These are phyloP conservation scores for Seriola rivoliana DNA, from an alignment of 2,113 vertebrate genomes.

Conservation along the genomic window DNA sequence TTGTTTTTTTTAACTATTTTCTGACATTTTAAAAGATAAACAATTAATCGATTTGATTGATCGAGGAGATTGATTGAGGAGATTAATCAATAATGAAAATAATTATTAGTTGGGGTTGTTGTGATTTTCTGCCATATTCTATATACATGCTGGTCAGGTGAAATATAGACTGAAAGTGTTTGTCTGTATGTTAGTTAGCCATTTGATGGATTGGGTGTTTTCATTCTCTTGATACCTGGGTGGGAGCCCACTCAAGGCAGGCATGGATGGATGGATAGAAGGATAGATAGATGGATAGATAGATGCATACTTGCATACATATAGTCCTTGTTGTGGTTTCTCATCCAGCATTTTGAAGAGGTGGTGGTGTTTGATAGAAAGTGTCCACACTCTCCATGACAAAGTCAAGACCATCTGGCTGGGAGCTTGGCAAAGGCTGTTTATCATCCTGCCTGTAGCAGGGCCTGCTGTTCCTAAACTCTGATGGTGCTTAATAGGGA, in stretches of 20 bases:
- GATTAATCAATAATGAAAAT: not conserved
- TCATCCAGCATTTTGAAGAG: constrained; percentile 28
- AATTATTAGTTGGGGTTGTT: not conserved
- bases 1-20: too few species aligned
- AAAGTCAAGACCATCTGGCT: constrained; percentile 79
- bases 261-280: too few species aligned
- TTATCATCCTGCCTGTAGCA: constrained; percentile 57
- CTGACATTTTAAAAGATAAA: not conserved
- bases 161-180: not conserved
- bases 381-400: constrained; percentile 46
- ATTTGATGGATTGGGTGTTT: not conserved
- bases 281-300: not conserved
- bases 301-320: not conserved
- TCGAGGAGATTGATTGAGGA: not conserved
- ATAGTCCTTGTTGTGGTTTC: constrained; percentile 12
- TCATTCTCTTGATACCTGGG: constrained; percentile 22
- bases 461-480: constrained; percentile 62
- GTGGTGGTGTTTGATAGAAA: constrained; percentile 38
- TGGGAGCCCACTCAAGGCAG: not conserved
- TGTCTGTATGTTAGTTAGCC: constrained; percentile 5
- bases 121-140: constrained; percentile 5
- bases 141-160: not conserved
- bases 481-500: constrained; percentile 54
- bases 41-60: not conserved
- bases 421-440: constrained; percentile 63